Conservation (phyloP, 1,140 invertebrate genomes). For the Paracyclopina nana region DNA sequence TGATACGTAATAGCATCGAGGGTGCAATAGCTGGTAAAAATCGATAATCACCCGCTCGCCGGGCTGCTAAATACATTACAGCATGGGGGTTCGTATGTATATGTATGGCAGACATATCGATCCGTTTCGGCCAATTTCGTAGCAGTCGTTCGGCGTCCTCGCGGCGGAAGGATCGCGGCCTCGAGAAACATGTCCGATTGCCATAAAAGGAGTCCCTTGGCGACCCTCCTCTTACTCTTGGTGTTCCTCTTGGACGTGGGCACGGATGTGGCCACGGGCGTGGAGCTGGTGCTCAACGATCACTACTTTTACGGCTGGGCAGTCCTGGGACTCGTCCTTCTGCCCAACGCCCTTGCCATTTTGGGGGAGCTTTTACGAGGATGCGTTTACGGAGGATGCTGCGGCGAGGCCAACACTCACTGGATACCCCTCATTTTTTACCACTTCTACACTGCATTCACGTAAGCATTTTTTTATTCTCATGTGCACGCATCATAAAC, state of each 20-base stretch:
- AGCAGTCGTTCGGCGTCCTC: no score
- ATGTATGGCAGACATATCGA: no score
- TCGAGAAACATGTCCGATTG: no score
- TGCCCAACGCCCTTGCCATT: not conserved
- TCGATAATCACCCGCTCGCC: no score
- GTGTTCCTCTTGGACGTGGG: conserved; percentile 10
- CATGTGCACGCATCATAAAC: no score
- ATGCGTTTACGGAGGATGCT: conserved; percentile 11
- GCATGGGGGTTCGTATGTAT: no score
- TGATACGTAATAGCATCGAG: no score
- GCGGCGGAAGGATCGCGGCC: no score
- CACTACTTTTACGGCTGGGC: not conserved
- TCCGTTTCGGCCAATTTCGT: no score
- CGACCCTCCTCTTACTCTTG: not conserved
- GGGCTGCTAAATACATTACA: no score
- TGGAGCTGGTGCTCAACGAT: conserved; percentile 16
- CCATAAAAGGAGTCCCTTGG: not conserved
- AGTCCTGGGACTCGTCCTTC: not conserved
- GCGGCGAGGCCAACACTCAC: conserved; percentile 5
- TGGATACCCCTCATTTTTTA: conserved; percentile 14
- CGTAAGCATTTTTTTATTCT: not conserved
- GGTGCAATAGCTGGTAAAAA: no score
- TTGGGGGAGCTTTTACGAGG: conserved; percentile 3
- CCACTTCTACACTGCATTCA: conserved; percentile 8
- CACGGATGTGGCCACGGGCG: conserved; percentile 13